Evolutionary conservation across 1,140 invertebrate species (phyloP), one percentile per base, ranked within the genome.

Genomic region (Adoxophyes honmai): DNA sequence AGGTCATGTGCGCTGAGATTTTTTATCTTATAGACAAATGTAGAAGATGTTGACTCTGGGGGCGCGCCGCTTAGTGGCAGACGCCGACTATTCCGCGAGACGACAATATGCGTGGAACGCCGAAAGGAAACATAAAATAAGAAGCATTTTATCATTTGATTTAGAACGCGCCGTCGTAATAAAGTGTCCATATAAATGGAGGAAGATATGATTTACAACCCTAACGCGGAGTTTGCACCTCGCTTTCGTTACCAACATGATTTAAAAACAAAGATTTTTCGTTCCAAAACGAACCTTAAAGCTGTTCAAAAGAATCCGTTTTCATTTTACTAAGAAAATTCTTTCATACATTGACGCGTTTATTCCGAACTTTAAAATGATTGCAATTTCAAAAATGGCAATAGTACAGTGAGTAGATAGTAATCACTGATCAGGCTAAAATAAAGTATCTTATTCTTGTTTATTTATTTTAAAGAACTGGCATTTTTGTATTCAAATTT

Each of bases 71-170:
- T 70, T 53, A 62, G 52, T 42, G 58, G 66, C 60, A 55, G 52
- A 55, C 62, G 39, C 38, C 48, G n/a, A 3, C 21, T 59, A 56
- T 39, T 55, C 21, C 37, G 62, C 56, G 66, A 69, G 66, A 69
- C 66, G 70, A 73, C 75, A 78, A 78, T 83, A 75, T 70, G 64
- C 72, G 72, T 73, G 59, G 63, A 71, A 72, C 68, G 72, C 60
- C 62, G 66, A 72, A 73, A 80, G 78, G 70, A 77, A 77, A 80
- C 72, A 83, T 81, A 82, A 85, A 85, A 83, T 86, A 83, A 83
- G 68, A 71, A 82, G 72, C 73, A 76, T 83, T 84, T 86, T 87
- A 84, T 87, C 79, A 87, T 86, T 86, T 84, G 82, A 86, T 86
- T 86, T 83, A 86, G 78, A 84, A 79, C 75, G 68, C 70, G 73